phyloP scores from a whole-genome alignment of 2,888 invertebrate genomes.

The Thymelicus lineola region DNA sequence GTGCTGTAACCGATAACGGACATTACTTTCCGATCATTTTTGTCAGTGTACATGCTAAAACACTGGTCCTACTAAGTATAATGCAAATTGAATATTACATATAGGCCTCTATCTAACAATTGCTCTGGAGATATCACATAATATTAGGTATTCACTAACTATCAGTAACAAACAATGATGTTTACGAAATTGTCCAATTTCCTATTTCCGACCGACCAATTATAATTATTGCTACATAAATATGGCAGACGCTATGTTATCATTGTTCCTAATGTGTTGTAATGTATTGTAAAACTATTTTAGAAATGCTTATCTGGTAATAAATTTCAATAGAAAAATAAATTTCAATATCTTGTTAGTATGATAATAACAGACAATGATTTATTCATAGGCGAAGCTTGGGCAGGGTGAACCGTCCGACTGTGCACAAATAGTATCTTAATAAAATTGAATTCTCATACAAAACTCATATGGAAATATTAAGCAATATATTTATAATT shows the following conservation, averaged over 20 bases:
- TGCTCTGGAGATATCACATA: slow-evolving; percentile 33
- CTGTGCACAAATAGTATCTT: not conserved
- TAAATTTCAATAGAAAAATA: slow-evolving; percentile 31
- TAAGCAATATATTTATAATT: no score
- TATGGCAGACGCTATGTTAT: slow-evolving; percentile 14
- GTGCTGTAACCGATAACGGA: slow-evolving; percentile 39
- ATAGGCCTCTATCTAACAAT: slow-evolving; percentile 30
- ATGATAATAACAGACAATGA: not conserved
- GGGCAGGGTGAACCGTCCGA: not conserved
- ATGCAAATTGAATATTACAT: not conserved
- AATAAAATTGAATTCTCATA: no score
- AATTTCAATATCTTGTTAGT: slow-evolving; percentile 18
- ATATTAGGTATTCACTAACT: slow-evolving; percentile 17
- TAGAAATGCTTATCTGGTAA: slow-evolving; percentile 32
- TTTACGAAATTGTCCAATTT: slow-evolving; percentile 6
- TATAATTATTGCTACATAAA: slow-evolving; percentile 20
- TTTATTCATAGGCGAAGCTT: not conserved
- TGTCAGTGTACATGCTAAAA: slow-evolving; percentile 8
- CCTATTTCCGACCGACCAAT: slow-evolving; percentile 16
- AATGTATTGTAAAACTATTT: slow-evolving; percentile 16
- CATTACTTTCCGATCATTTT: not conserved
- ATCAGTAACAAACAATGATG: slow-evolving; percentile 8
- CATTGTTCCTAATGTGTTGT: slow-evolving; percentile 19
- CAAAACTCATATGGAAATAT: no score
- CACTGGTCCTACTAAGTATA: not conserved